phyloP scores from a whole-genome alignment of 2,888 invertebrate genomes.

The Sericinus montela region DNA sequence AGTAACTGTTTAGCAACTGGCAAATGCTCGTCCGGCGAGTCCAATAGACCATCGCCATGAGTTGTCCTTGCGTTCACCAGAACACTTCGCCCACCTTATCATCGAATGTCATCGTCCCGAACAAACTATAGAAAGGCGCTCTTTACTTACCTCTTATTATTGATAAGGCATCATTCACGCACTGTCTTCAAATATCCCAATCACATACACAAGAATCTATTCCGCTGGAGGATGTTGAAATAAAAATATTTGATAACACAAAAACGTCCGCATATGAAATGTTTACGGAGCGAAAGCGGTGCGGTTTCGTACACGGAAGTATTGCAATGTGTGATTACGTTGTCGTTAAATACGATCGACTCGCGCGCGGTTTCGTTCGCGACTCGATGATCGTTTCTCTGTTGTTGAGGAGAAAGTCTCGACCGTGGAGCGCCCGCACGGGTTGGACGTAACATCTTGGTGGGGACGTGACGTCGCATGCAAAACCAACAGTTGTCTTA shows the following conservation, averaged over 20 bases:
- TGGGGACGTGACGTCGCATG: conserved; percentile 61
- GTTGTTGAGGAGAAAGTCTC: conserved; percentile 76
- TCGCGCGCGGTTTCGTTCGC: conserved; percentile 62
- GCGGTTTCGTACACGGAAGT: conserved; percentile 57
- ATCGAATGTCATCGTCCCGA: conserved; percentile 62
- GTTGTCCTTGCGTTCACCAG: conserved; percentile 71
- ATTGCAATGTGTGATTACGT: conserved; percentile 32
- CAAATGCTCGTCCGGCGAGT: conserved; percentile 26
- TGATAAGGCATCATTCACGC: conserved; percentile 49
- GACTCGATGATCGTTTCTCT: conserved; percentile 62
- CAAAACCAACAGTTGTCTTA: conserved; percentile 55
- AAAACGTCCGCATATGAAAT: conserved; percentile 41
- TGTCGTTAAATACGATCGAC: conserved; percentile 54
- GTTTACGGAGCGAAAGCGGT: conserved; percentile 70
- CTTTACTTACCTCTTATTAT: conserved; percentile 62
- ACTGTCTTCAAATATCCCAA: conserved; percentile 23
- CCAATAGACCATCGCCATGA: conserved; percentile 34
- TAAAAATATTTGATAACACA: conserved; percentile 48
- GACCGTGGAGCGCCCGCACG: conserved; percentile 68
- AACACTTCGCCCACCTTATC: conserved; percentile 58
- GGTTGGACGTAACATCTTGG: conserved; percentile 48
- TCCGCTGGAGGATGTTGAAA: conserved; percentile 21
- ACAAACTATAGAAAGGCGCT: conserved; percentile 56
- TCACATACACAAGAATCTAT: conserved; percentile 27
- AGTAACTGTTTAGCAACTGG: background rate